These are phyloP conservation scores for Pentamera pediparva DNA, from an alignment of 53 echinoderm and acorn worm species.

Conservation along the genomic window DNA sequence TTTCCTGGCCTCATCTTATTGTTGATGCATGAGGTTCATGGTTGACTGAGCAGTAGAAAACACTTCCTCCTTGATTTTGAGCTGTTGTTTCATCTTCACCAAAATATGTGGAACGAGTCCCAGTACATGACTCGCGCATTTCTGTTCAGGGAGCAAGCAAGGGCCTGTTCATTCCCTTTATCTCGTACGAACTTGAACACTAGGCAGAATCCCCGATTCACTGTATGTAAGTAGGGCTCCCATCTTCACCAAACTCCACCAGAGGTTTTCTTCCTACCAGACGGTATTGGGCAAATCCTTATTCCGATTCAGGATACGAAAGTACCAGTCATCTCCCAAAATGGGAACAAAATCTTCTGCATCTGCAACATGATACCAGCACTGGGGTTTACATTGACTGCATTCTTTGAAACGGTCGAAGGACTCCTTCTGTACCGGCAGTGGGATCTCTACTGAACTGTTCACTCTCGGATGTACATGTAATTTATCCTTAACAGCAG, in stretches of 20 bases:
- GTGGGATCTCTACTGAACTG: slow-evolving; percentile 25
- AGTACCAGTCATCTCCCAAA: slow-evolving; percentile 30
- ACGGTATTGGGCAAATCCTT: slow-evolving; percentile 39
- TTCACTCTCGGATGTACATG: slow-evolving; percentile 31
- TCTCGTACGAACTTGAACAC: slow-evolving; percentile 41
- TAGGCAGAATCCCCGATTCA: slow-evolving; percentile 35
- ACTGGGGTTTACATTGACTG: not conserved
- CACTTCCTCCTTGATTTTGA: not conserved
- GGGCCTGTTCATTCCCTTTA: slow-evolving; percentile 23
- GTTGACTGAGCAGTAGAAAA: not conserved
- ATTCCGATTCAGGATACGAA: slow-evolving; percentile 35
- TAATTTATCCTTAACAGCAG: slow-evolving; percentile 30
- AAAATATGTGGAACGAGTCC: not conserved
- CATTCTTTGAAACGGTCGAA: slow-evolving; percentile 5
- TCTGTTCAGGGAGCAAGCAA: not conserved
- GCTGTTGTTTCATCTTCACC: not conserved
- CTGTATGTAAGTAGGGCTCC: slow-evolving; percentile 13
- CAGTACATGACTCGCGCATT: not conserved
- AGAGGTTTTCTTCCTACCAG: slow-evolving; percentile 26
- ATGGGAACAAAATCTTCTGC: not conserved
- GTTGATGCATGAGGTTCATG: not conserved
- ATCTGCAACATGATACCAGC: not conserved
- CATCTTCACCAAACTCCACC: slow-evolving; percentile 20
- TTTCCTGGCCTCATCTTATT: not conserved
- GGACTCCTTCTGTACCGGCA: slow-evolving; percentile 36